Base-by-base conservation (phyloP, 2,113 vertebrate species). In the Pseudorectes ferrugineus region DNA sequence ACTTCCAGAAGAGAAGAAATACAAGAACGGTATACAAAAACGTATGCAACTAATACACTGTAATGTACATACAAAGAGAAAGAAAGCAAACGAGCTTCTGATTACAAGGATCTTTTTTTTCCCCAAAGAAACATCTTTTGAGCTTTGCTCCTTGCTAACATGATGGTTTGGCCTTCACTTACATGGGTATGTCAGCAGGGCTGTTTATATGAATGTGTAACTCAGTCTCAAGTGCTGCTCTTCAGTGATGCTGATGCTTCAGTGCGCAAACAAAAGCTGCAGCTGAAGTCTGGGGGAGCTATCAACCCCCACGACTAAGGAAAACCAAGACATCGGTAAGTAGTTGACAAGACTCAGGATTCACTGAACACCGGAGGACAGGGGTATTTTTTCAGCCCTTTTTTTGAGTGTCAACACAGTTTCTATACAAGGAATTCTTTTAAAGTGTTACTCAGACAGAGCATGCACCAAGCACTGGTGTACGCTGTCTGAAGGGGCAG, bases 401-500 rank as follows among this genome's bases (percentile, higher is more conserved):
- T n/a, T n/a, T 83, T 28, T 52, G 28, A 36, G 23, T 6, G 2
- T 28, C 81, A 78, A 13, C 35, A n/a, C 10, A 35, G 18, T 11
- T 87, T 57, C 49, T 76, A 43, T 4, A 11, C 7, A 43, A 61
- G 33, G 29, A 78, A 19, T 15, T 63, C 5, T 38, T 46, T 8
- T 7, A 1, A 71, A 36, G 33, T 14, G 3, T 48, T 14, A 4
- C 58, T 55, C 43, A 52, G 21, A 31, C 7, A 58, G 38, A 58
- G 22, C 5, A 5, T 3, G 7, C 36, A 28, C 9, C 20, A 18
- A 51, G 19, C 31, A n/a, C 26, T 1, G 3, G 33, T 10, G 14
- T 4, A 20, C 0, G 0, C 25, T n/a, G 38, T 35, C 31, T 0
- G 0, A 80, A 73, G 13, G 57, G 25, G 7, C 2, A 1, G 58